Evolutionary conservation across 2,888 invertebrate species (phyloP).

Genomic region (Xiphydria camelus): DNA sequence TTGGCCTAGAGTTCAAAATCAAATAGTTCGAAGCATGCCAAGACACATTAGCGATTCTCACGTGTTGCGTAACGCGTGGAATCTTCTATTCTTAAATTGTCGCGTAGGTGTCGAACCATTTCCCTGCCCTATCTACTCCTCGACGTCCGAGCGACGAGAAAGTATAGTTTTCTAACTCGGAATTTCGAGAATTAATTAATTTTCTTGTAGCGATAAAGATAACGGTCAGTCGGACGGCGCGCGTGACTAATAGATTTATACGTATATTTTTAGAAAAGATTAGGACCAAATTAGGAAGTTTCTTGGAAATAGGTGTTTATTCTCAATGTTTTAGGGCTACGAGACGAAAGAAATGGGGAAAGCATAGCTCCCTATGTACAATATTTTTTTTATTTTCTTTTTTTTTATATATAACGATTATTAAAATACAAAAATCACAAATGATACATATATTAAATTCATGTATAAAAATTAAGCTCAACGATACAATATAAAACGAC

Average conservation of each 20-base stretch:
- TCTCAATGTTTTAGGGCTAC: no score
- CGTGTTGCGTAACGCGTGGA: slow-evolving; percentile 20
- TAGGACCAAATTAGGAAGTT: no score
- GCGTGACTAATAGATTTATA: no score
- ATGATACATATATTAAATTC: slow-evolving; percentile 26
- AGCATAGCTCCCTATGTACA: background rate
- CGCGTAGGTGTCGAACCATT: slow-evolving; percentile 7
- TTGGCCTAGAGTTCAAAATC: slow-evolving; percentile 41
- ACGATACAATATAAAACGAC: slow-evolving; percentile 9
- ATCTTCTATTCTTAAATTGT: slow-evolving; percentile 23
- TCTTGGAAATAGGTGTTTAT: no score
- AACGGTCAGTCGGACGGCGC: no score
- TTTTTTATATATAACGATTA: slow-evolving; percentile 19
- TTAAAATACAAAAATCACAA: slow-evolving; percentile 28
- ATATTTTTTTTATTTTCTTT: background rate
- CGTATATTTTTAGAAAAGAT: slow-evolving; percentile 18
- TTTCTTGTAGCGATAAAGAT: no score
- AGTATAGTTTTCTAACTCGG: no score
- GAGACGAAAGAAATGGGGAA: no score
- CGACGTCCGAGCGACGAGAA: no score
- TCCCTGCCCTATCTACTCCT: no score
- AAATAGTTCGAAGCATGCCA: slow-evolving; percentile 17
- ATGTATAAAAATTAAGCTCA: slow-evolving; percentile 31
- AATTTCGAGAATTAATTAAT: no score
- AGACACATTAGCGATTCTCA: no score